These are phyloP conservation scores for Lordiphosa collinella DNA, from an alignment of 1,140 invertebrate genomes.

Conservation along the genomic window DNA sequence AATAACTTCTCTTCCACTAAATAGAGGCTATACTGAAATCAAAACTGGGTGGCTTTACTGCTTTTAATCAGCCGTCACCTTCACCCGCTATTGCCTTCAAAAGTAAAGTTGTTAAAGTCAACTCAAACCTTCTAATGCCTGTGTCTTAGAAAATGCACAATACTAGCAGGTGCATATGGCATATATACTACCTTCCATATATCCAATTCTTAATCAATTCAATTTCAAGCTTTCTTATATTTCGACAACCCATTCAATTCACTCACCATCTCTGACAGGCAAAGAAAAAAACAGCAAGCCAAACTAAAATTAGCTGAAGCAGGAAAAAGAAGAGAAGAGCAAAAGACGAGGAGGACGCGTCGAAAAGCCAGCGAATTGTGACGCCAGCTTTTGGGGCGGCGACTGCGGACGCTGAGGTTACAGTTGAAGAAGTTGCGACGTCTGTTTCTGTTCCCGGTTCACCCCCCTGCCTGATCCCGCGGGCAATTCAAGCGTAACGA, in stretches of 20 bases:
- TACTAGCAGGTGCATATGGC: no score
- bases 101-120: no score
- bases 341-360: constrained; percentile 13
- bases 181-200: no score
- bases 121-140: no score
- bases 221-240: no score
- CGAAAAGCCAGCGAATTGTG: constrained; percentile 57
- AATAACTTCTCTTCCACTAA: no score
- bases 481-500: constrained; percentile 67
- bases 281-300: constrained; percentile 14
- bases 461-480: constrained; percentile 17
- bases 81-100: no score
- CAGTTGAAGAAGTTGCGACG: constrained; percentile 34
- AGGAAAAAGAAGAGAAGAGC: background rate
- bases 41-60: no score
- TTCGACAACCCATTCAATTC: no score
- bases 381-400: constrained; percentile 10
- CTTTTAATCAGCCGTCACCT: no score
- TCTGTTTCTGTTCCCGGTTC: constrained; percentile 2
- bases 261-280: constrained; percentile 18
- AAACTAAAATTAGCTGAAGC: constrained; percentile 10
- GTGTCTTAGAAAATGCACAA: no score
- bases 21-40: no score
- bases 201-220: background rate
- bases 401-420: constrained; percentile 38